Conservation (phyloP, 2,888 invertebrate species). For the Adelphocoris suturalis region DNA sequence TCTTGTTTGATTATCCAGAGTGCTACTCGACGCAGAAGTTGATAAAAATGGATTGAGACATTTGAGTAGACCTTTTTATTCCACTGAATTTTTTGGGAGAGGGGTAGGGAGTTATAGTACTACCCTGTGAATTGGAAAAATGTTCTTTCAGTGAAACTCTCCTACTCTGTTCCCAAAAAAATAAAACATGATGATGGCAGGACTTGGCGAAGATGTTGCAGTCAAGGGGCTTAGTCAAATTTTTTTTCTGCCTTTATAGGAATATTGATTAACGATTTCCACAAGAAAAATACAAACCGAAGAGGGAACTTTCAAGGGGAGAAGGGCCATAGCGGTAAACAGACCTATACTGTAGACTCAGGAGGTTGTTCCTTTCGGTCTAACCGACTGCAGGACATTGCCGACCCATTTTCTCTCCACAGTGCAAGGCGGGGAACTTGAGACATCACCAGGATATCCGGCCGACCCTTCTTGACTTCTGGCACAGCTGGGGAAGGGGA, state of each 20-base stretch:
- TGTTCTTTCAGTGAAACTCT: too few relatives aligned
- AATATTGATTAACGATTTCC: conserved; percentile 56
- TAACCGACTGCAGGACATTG: background rate
- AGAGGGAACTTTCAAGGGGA: background rate
- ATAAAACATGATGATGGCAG: too few relatives aligned
- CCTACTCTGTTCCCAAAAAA: too few relatives aligned
- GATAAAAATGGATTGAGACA: too few relatives aligned
- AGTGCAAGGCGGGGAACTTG: conserved; percentile 23
- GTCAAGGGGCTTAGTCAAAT: background rate
- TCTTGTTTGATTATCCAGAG: too few relatives aligned
- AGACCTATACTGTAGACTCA: background rate
- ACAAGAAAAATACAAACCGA: background rate
- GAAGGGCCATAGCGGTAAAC: background rate
- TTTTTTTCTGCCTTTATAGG: background rate
- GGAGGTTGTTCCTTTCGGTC: conserved; percentile 2
- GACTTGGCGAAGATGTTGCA: background rate
- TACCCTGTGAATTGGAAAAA: too few relatives aligned
- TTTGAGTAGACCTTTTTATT: too few relatives aligned
- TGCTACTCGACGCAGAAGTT: too few relatives aligned
- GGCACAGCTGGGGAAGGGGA: conserved; percentile 7
- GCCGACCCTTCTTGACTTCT: conserved; percentile 61
- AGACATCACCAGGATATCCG: conserved; percentile 60
- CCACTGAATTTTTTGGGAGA: too few relatives aligned
- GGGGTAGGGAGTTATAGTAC: too few relatives aligned
- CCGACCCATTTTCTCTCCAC: conserved; percentile 8